Evolutionary conservation across 2,888 invertebrate species (phyloP).

Genomic region (Teleiodes luculella): DNA sequence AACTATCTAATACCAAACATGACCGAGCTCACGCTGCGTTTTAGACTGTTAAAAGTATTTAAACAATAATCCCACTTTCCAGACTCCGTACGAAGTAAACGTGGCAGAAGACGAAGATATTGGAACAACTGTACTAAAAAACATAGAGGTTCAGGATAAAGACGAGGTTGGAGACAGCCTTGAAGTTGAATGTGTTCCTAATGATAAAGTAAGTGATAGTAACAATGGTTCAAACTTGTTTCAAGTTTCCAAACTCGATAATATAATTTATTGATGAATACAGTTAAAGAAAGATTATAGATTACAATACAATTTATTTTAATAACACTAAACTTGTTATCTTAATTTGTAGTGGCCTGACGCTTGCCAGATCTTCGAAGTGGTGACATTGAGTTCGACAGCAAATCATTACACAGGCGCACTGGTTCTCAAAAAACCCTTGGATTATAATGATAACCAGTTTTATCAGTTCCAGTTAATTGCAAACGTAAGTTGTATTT

Average conservation of each 20-base stretch:
- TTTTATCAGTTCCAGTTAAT: conserved; percentile 87
- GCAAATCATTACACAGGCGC: conserved; percentile 86
- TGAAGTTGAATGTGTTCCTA: conserved; percentile 82
- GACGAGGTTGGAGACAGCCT: conserved; percentile 90
- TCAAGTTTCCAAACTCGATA: background rate
- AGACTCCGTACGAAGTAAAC: conserved; percentile 89
- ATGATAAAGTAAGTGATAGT: conserved; percentile 54
- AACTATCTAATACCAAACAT: background rate
- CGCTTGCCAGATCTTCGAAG: conserved; percentile 84
- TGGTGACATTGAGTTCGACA: conserved; percentile 80
- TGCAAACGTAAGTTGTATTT: conserved; percentile 82
- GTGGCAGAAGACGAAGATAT: conserved; percentile 87
- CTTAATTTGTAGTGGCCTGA: conserved; percentile 79
- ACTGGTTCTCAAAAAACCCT: conserved; percentile 82
- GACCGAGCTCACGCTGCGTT: too few species aligned
- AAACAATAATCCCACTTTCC: too few species aligned
- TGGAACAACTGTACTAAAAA: conserved; percentile 84
- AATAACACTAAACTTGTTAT: too few species aligned
- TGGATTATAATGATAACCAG: conserved; percentile 88
- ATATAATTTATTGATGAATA: too few species aligned
- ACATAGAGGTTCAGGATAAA: conserved; percentile 86
- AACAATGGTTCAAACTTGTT: background rate
- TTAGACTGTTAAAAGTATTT: too few species aligned
- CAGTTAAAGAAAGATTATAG: too few species aligned
- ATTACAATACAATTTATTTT: too few species aligned